A percentile compares a stretch with the other conserved stretches of the same genome.
phyloP scores from a whole-genome alignment of 2,888 invertebrate species.

The Archips xylosteana region DNA sequence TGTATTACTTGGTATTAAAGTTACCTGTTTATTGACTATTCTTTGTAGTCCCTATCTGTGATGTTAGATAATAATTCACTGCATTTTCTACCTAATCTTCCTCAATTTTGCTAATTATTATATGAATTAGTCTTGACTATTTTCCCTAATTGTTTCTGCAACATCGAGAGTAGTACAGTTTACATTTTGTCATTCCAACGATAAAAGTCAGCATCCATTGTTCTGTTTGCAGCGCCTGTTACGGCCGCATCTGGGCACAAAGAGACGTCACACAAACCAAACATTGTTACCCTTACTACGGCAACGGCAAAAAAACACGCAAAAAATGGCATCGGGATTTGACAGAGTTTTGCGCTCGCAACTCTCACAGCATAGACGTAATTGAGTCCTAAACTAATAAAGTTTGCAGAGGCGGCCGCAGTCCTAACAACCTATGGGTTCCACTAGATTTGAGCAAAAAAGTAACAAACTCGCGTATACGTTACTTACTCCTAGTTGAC shows the following conservation, averaged over 20 bases:
- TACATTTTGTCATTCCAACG: slow-evolving; percentile 44
- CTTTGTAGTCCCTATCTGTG: not conserved
- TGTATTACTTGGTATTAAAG: not conserved
- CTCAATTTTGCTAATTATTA: too few relatives aligned
- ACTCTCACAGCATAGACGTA: slow-evolving; percentile 50
- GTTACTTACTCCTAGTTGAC: slow-evolving; percentile 57
- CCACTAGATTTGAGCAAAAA: slow-evolving; percentile 76
- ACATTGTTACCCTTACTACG: slow-evolving; percentile 70
- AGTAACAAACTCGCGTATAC: slow-evolving; percentile 47
- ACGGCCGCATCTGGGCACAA: slow-evolving; percentile 69
- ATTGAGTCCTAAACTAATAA: slow-evolving; percentile 83
- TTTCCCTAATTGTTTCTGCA: not conserved
- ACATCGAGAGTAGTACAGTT: not conserved
- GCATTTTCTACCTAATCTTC: too few relatives aligned
- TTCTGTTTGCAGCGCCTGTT: slow-evolving; percentile 64
- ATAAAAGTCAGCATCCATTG: slow-evolving; percentile 67
- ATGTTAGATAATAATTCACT: too few relatives aligned
- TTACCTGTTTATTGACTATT: not conserved
- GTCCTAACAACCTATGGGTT: slow-evolving; percentile 66
- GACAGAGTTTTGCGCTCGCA: slow-evolving; percentile 27
- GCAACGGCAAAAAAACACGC: slow-evolving; percentile 61
- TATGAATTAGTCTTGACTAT: not conserved
- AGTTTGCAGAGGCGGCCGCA: slow-evolving; percentile 58
- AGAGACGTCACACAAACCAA: slow-evolving; percentile 67
- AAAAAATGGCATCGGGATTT: slow-evolving; percentile 44